phyloP scores from a whole-genome alignment of 2,888 invertebrate genomes.

The Trichopoda pennipes region DNA sequence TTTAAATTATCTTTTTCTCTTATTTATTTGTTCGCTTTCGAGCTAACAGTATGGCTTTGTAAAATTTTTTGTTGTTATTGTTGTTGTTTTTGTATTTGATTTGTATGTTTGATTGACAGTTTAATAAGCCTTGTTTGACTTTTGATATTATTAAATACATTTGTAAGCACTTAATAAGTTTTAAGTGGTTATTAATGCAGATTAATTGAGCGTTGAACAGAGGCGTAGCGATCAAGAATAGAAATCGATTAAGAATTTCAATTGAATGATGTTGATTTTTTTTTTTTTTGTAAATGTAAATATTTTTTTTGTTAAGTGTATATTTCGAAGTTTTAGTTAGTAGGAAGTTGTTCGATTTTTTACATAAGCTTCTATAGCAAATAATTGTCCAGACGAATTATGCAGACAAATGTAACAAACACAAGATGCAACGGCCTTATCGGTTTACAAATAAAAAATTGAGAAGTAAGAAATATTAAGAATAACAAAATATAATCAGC shows the following conservation, averaged over 20 bases:
- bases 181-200: slow-evolving; percentile 69
- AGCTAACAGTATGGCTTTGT: slow-evolving; percentile 14
- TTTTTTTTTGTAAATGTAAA: neutral
- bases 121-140: slow-evolving; percentile 69
- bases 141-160: slow-evolving; percentile 67
- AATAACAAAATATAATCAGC: too few species aligned
- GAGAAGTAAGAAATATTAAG: too few species aligned
- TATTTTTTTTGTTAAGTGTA: slow-evolving; percentile 5
- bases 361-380: too few species aligned
- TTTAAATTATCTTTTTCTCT: slow-evolving; percentile 41
- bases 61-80: slow-evolving; percentile 28
- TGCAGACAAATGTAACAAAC: too few species aligned
- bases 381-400: too few species aligned
- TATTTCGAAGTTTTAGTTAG: too few species aligned
- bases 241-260: slow-evolving; percentile 3
- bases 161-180: slow-evolving; percentile 69
- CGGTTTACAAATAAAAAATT: too few species aligned
- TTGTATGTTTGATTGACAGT: slow-evolving; percentile 65
- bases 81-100: slow-evolving; percentile 27
- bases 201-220: slow-evolving; percentile 67
- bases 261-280: neutral
- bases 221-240: slow-evolving; percentile 51
- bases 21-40: slow-evolving; percentile 39
- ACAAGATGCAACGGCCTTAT: too few species aligned
- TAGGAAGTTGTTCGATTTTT: too few species aligned